Evolutionary conservation across 2,113 vertebrate species (phyloP), one percentile per base, ranked within the genome.

Genomic region (Empidonax traillii): DNA sequence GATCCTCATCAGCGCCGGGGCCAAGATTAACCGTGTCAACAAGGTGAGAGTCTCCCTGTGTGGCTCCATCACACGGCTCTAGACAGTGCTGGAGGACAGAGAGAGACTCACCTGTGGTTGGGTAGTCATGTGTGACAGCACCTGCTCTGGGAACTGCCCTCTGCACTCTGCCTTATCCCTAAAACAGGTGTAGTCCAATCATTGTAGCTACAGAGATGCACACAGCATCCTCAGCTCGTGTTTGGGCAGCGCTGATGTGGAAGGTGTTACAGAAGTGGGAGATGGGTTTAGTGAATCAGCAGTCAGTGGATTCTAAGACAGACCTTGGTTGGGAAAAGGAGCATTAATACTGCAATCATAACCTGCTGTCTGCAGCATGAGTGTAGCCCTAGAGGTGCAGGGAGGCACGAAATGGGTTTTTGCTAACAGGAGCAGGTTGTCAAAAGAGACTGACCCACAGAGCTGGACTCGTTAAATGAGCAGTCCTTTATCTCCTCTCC

Each of bases 1-100:
- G 98, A 96, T 98, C 30, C 98, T 99, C 3, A 98, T 99, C 67
- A 98, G 98, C 25, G 98, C 98, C 9, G 99, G 99, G 76, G 99
- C 99, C 51, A 99, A 98, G 94, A 96, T 98, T 79, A 98, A 95
- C 94, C 97, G 95, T 97, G 97, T 98, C 94, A 99, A 99, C 90
- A 98, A 98, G 98, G 99, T 99, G 97, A 71, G 41, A 15, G 16
- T 35, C 49, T 74, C 12, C 8, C 12, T 12, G 0, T 1, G 0
- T 56, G 47, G 33, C 35, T 87, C 37, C 41, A 10, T 51, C 24
- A 49, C 2, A 10, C 3, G 3, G 39, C 41, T 62, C 24, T 67
- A 51, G 56, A 23, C 9, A 20, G 44, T 55, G 23, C 51, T 1
- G 10, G 14, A 27, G 33, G 8, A 46, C 39, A 41, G 39, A 22